Evolutionary conservation across 2,113 vertebrate species (phyloP), one percentile per base, ranked within the genome.

Genomic region (Psophia crepitans): DNA sequence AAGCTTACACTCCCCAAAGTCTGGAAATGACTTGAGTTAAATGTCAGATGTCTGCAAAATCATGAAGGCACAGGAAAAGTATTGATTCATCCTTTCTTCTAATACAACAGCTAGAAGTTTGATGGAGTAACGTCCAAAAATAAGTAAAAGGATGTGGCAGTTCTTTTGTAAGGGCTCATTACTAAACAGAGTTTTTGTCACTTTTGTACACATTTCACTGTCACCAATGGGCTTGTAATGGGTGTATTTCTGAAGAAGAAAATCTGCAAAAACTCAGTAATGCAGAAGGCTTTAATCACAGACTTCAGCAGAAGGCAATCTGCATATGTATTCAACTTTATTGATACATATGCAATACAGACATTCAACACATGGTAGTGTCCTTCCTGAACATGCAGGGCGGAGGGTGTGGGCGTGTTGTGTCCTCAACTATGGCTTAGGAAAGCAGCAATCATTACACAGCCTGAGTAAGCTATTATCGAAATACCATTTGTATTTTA

Each of bases 401-500:
- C n/a, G n/a, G n/a, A n/a, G n/a, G n/a, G n/a, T n/a, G n/a, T n/a
- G n/a, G n/a, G n/a, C n/a, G n/a, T n/a, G n/a, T n/a, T 22, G 80
- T 87, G 41, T 76, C 61, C 35, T 49, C 51, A 71, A 57, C 49
- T 44, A 23, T 12, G 6, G 22, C 44, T 76, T 27, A 70, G 32
- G 54, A 90, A 90, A 89, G 54, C 6, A 16, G 28, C 19, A 69
- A 75, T 70, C 51, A 54, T 70, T 61, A 78, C 11, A n/a, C 4
- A 71, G 53, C 44, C 57, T 77, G 6, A 87, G 44, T 32, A 82
- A 60, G 33, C 70, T 77, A 94, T 96, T 93, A 95, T 44, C 53
- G 82, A 94, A 96, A 93, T 32, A 87, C 18, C 49, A 78, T 85
- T 93, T 68, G 48, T 74, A 87, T 83, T 96, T 89, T 75, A 89